These are phyloP conservation scores for Chaetodon trifascialis DNA, from an alignment of 2,113 vertebrate species.

Conservation along the genomic window DNA sequence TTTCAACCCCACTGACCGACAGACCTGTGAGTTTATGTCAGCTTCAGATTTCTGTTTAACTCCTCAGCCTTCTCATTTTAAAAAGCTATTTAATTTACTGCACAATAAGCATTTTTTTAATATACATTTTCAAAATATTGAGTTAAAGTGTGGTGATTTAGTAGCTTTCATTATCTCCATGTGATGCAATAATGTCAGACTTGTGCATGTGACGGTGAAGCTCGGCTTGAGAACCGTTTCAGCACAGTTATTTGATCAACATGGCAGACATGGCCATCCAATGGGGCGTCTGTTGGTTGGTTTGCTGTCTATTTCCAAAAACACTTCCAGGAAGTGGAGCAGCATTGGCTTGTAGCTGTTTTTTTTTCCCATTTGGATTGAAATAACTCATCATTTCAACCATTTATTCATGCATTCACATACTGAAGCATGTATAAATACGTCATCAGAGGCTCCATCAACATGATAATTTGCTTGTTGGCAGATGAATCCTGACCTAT, in stretches of 20 bases:
- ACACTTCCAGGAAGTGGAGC: constrained; percentile 37
- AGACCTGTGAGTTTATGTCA: too few relatives aligned
- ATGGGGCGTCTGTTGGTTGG: constrained; percentile 14
- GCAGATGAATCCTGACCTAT: constrained; percentile 29
- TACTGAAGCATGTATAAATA: constrained; percentile 20
- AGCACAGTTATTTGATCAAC: constrained; percentile 22
- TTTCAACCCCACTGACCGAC: too few relatives aligned
- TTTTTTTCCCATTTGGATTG: constrained; percentile 21
- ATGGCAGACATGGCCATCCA: constrained; percentile 27
- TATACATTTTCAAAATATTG: constrained; percentile 6
- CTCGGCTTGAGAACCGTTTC: constrained; percentile 31
- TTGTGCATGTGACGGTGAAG: constrained; percentile 42
- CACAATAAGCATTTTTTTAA: neutral
- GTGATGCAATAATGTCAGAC: constrained; percentile 30
- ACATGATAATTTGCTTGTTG: constrained; percentile 9
- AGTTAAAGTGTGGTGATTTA: constrained; percentile 9
- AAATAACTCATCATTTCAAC: constrained; percentile 33
- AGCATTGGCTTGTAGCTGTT: constrained; percentile 36
- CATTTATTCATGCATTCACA: constrained; percentile 27
- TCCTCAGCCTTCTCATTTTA: neutral
- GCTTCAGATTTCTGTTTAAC: neutral
- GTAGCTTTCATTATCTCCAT: constrained; percentile 23
- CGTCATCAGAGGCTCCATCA: neutral
- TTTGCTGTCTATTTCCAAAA: constrained; percentile 32
- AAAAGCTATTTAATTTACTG: constrained; percentile 19